Evolutionary conservation across 2,113 vertebrate species (phyloP).

Genomic region (Rynchops niger): DNA sequence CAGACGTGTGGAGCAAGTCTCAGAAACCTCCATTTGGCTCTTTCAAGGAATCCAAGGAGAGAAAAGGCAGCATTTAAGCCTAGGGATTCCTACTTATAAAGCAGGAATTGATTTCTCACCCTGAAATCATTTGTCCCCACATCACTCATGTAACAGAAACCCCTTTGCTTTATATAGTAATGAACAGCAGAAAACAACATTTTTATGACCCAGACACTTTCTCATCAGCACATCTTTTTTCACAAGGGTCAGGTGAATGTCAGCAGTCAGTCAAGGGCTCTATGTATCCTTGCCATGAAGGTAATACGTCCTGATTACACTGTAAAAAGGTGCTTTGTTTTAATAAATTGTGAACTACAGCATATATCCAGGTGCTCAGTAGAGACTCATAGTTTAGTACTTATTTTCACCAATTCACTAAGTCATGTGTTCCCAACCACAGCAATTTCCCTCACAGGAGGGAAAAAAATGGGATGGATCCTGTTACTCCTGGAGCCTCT

Average conservation of each 20-base stretch:
- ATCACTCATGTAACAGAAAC: not conserved
- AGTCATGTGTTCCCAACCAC: not conserved
- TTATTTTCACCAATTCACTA: not conserved
- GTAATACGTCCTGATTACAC: not conserved
- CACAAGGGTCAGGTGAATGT: not conserved
- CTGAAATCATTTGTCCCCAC: not conserved
- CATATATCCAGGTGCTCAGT: not conserved
- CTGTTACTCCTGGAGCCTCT: not conserved
- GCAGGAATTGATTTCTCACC: not conserved
- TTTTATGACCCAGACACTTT: not conserved
- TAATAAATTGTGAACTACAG: not conserved
- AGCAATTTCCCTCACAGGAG: not conserved
- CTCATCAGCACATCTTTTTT: not conserved
- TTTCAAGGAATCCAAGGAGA: not conserved
- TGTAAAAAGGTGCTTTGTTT: not conserved
- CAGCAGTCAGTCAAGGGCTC: not conserved
- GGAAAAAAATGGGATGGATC: not conserved
- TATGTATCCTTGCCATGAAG: rapidly evolving
- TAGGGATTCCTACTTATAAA: not conserved
- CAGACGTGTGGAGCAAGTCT: not conserved
- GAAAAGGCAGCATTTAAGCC: not conserved
- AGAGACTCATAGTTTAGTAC: not conserved
- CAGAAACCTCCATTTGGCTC: not conserved
- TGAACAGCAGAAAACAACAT: not conserved
- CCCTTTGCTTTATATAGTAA: not conserved